phyloP scores from a whole-genome alignment of 2,797 vertebrate species.

The Ceryle rudis region DNA sequence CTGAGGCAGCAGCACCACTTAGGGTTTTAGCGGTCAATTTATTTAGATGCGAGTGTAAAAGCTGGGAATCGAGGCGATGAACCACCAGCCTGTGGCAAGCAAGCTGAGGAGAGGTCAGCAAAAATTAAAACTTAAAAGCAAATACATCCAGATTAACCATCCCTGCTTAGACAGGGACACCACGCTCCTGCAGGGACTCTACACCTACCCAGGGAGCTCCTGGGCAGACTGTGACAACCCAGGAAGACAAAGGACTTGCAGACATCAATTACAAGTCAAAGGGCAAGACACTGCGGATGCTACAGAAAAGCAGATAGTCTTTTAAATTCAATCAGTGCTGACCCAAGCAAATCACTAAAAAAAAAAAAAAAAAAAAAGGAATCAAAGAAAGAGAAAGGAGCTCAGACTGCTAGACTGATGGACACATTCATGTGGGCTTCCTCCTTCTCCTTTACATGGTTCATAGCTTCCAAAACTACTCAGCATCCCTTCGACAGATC shows the following conservation, averaged over 20 bases:
- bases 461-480: background rate
- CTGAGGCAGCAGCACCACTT: background rate
- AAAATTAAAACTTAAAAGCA: background rate
- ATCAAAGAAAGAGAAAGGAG: background rate
- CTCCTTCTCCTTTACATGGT: background rate
- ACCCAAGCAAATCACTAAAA: background rate
- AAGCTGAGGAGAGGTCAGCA: background rate
- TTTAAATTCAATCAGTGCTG: conserved; percentile 1
- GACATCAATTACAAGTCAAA: conserved; percentile 19
- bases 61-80: background rate
- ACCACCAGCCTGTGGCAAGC: background rate
- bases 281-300: background rate
- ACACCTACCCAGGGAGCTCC: background rate
- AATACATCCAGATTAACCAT: background rate
- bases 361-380: background rate
- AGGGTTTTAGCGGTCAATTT: background rate
- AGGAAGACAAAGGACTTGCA: background rate
- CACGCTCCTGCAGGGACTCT: accelerated
- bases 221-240: background rate
- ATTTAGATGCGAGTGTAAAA: background rate
- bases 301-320: conserved; percentile 1
- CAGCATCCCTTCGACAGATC: background rate
- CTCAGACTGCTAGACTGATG: background rate
- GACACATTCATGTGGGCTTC: background rate
- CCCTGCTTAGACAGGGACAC: background rate